Evolutionary conservation across 2,797 vertebrate genomes (phyloP), one percentile per base, ranked within the genome.

Genomic region (Columba guinea): DNA sequence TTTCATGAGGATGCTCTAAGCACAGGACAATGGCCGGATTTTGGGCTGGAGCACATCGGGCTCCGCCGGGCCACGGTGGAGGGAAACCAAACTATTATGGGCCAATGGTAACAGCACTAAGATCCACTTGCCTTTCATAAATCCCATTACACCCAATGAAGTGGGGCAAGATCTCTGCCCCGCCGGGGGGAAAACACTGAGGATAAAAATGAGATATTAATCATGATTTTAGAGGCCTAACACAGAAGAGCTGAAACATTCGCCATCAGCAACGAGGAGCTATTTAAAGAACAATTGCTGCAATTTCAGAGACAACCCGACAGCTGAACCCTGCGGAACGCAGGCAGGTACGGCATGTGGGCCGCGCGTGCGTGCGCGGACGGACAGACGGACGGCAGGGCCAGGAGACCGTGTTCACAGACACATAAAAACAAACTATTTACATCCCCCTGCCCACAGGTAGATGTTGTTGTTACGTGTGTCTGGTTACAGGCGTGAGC

Each of bases 221-320:
- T 18, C 41, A 44, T 44, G 16, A 44, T 18, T 44, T 44, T 18
- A 44, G 41, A 18, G 41, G 41, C 41, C 41, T 26, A 62, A 68
- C 79, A 89, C 93, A 96, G 92, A 94, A 80, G 90, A 48, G 41
- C 48, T 17, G 60, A 71, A 76, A 92, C 86, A 55, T 37, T 41
- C 95, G 28, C 81, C 84, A 16, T 58, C 73, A 39, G 90, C 71
- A 84, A 58, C 4, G 14, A 84, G 90, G 58, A 91, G 93, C 93
- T 93, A 84, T 94, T 97, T 95, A 90, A 93, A 39, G 94, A 84
- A 93, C 94, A 96, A 96, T 90, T 60, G 94, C 96, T 69, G 96
- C 92, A 78, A 87, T 93, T 94, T 88, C 27, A 49, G 86, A 70
- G 83, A 21, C 92, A 90, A 62, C 63, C 85, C 75, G 1, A 24